A percentile compares a stretch with the other conserved stretches of the same genome.
Conservation (phyloP, 2,888 invertebrate genomes). For the Dimorphilus gyrociliatus region DNA sequence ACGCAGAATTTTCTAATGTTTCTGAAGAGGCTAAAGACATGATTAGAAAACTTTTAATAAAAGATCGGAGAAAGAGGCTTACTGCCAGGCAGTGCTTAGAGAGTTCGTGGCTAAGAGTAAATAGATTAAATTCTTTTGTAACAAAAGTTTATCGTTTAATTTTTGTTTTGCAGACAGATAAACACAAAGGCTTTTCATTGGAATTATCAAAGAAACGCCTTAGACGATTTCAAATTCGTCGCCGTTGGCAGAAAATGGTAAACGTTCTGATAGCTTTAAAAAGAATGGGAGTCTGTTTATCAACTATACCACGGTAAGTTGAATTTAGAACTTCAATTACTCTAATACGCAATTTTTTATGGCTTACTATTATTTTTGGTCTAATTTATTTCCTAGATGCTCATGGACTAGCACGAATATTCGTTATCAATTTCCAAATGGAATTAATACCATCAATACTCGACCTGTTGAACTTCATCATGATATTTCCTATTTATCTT, state of each 20-base stretch:
- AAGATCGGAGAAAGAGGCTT: constrained; percentile 63
- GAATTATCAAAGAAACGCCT: constrained; percentile 51
- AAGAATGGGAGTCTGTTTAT: constrained; percentile 52
- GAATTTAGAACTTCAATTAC: constrained; percentile 1
- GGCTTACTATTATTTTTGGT: too few species aligned
- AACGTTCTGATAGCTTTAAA: constrained; percentile 68
- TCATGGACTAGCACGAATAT: too few species aligned
- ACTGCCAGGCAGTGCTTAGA: constrained; percentile 65
- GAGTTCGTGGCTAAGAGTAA: constrained; percentile 60
- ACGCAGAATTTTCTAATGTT: constrained; percentile 85
- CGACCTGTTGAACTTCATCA: too few species aligned
- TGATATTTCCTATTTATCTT: too few species aligned
- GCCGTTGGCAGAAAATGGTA: constrained; percentile 74
- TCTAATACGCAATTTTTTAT: constrained; percentile 3
- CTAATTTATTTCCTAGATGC: too few species aligned
- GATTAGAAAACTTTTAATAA: constrained; percentile 71
- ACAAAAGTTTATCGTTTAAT: too few species aligned
- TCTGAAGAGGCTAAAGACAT: constrained; percentile 90
- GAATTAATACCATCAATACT: too few species aligned
- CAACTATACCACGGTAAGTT: constrained; percentile 5
- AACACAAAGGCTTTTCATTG: constrained; percentile 15
- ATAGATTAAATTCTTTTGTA: too few species aligned
- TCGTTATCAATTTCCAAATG: too few species aligned
- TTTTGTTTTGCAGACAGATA: constrained; percentile 21
- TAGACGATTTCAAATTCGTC: constrained; percentile 70